A percentile compares a stretch with the other conserved stretches of the same genome.
Conservation (phyloP, 2,797 vertebrate species). For the Pipistrellus pygmaeus region DNA sequence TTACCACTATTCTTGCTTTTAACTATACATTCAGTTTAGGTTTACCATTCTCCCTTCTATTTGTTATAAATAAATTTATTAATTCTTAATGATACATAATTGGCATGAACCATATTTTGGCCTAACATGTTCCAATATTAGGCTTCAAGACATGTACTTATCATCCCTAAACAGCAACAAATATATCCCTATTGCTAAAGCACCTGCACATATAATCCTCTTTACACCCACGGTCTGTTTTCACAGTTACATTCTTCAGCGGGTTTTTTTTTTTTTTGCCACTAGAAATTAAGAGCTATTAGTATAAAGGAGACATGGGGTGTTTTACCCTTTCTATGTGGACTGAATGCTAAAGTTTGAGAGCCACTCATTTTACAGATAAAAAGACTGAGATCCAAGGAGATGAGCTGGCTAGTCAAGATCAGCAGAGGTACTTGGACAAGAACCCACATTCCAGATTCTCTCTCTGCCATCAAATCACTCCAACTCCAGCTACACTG, state of each 20-base stretch:
- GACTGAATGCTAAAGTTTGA: background rate
- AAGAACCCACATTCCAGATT: background rate
- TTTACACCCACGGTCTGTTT: background rate
- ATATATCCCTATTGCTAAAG: background rate
- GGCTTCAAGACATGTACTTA: background rate
- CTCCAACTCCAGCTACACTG: background rate
- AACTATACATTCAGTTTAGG: constrained; percentile 31
- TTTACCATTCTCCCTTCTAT: background rate
- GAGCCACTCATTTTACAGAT: background rate
- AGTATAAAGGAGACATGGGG: background rate
- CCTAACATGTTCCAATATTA: constrained; percentile 28
- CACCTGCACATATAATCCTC: background rate
- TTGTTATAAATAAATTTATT: constrained; percentile 12
- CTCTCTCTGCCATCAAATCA: background rate
- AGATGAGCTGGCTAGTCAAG: background rate
- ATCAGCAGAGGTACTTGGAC: background rate
- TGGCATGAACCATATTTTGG: background rate
- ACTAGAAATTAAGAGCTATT: constrained; percentile 2
- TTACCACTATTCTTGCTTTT: constrained; percentile 5
- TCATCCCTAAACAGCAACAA: background rate
- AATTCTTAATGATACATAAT: background rate
- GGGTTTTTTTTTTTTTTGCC: background rate
- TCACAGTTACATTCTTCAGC: background rate
- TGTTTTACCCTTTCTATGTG: background rate
- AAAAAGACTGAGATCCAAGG: background rate